A percentile compares a stretch with the other conserved stretches of the same genome.
These are phyloP conservation scores for Prenolepis imparis DNA, from an alignment of 2,888 invertebrate genomes.

Conservation along the genomic window DNA sequence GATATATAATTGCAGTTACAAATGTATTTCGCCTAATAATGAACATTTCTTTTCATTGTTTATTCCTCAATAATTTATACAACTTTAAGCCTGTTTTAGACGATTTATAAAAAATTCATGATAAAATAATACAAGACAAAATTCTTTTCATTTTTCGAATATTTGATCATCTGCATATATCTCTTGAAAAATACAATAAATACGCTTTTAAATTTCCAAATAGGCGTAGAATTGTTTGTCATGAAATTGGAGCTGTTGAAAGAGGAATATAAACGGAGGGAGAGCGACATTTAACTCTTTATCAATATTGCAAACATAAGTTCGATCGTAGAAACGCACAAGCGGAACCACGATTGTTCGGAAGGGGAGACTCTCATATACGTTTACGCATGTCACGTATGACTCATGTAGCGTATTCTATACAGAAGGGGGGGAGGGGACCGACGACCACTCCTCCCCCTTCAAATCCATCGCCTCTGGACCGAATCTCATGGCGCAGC, in stretches of 20 bases:
- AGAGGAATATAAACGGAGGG: neutral
- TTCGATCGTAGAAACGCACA: constrained; percentile 20
- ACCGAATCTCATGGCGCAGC: constrained; percentile 60
- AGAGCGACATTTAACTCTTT: constrained; percentile 21
- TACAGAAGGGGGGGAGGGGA: constrained; percentile 54
- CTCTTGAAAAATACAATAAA: neutral
- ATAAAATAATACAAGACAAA: neutral
- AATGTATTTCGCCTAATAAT: neutral
- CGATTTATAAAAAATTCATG: too few relatives aligned
- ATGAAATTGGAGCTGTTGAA: neutral
- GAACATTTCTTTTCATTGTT: neutral
- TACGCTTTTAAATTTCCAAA: neutral
- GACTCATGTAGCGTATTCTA: constrained; percentile 77
- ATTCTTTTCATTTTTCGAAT: neutral
- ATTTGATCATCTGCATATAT: too few relatives aligned
- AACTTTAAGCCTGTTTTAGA: neutral
- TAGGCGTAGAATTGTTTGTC: neutral
- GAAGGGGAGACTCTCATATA: constrained; percentile 75
- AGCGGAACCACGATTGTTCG: constrained; percentile 4
- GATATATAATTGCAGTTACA: neutral
- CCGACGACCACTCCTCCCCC: constrained; percentile 63
- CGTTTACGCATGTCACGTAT: constrained; percentile 79
- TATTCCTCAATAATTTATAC: neutral
- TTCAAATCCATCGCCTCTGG: constrained; percentile 69
- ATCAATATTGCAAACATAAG: constrained; percentile 26